A percentile compares a stretch with the other conserved stretches of the same genome.
Conservation (phyloP, 2,113 vertebrate species). For the Cacatua alba region DNA sequence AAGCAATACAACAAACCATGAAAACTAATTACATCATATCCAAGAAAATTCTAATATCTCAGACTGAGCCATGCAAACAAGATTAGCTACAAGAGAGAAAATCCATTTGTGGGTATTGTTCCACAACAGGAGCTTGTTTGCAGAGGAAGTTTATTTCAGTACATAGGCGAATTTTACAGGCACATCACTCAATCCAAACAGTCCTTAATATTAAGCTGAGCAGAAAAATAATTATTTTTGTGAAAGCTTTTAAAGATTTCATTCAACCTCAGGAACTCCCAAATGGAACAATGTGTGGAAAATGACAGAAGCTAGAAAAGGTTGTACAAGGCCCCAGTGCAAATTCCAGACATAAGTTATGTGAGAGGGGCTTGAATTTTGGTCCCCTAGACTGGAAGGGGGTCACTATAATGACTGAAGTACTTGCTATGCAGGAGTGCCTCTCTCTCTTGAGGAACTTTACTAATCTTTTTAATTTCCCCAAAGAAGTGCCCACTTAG, state of each 20-base stretch:
- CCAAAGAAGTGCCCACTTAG: background rate
- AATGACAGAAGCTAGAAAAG: background rate
- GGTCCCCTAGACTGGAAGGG: background rate
- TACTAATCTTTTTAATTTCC: slow-evolving; percentile 10
- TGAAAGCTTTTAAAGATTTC: background rate
- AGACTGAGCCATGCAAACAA: background rate
- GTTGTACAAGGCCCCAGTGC: background rate
- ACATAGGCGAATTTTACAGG: background rate
- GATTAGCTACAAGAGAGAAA: background rate
- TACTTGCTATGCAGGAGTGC: background rate
- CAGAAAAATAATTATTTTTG: background rate
- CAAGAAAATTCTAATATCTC: background rate
- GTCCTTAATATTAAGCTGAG: background rate
- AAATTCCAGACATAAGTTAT: background rate
- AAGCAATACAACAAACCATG: background rate
- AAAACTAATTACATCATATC: background rate
- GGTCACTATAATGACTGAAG: background rate
- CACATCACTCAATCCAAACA: background rate
- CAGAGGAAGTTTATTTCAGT: background rate
- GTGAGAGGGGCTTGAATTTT: background rate
- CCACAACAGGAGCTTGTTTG: background rate
- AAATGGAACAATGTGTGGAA: background rate
- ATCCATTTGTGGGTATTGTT: background rate
- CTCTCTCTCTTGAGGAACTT: background rate
- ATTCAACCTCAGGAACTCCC: background rate